Evolutionary conservation across 2,888 invertebrate genomes (phyloP).

Genomic region (Campoletis raptor): DNA sequence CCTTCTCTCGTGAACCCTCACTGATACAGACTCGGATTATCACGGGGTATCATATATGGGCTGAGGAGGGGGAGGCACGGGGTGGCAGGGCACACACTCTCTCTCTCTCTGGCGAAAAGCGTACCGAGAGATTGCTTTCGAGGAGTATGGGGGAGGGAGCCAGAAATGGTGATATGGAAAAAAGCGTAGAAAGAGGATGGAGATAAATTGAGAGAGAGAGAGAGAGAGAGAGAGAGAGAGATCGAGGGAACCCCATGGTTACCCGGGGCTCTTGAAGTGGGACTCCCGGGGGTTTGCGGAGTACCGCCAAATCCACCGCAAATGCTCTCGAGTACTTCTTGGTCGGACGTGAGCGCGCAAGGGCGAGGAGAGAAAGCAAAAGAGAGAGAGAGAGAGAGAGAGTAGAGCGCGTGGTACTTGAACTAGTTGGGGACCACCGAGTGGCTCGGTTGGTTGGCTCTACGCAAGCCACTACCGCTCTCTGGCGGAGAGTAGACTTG

Average conservation of each 20-base stretch:
- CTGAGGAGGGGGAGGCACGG: slow-evolving; percentile 60
- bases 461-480: slow-evolving; percentile 68
- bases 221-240: slow-evolving; percentile 47
- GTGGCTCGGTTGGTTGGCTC: slow-evolving; percentile 78
- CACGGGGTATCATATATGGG: slow-evolving; percentile 82
- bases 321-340: slow-evolving; percentile 84
- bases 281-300: slow-evolving; percentile 77
- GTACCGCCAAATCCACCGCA: slow-evolving; percentile 85
- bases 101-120: slow-evolving; percentile 56
- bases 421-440: slow-evolving; percentile 84
- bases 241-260: slow-evolving; percentile 76
- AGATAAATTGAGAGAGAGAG: slow-evolving; percentile 44
- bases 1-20: slow-evolving; percentile 68
- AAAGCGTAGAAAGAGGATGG: slow-evolving; percentile 19
- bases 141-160: slow-evolving; percentile 35
- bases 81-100: slow-evolving; percentile 81
- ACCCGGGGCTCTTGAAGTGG: slow-evolving; percentile 69
- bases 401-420: slow-evolving; percentile 83
- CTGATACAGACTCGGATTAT: slow-evolving; percentile 76
- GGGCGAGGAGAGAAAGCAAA: slow-evolving; percentile 78
- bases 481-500: slow-evolving; percentile 67
- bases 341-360: slow-evolving; percentile 84
- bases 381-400: slow-evolving; percentile 63
- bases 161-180: slow-evolving; percentile 43
- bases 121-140: slow-evolving; percentile 52